Evolutionary conservation across 53 echinoderm and acorn worm genomes (phyloP), one percentile per base, ranked within the genome.

Genomic region (Echinarachnius parma): DNA sequence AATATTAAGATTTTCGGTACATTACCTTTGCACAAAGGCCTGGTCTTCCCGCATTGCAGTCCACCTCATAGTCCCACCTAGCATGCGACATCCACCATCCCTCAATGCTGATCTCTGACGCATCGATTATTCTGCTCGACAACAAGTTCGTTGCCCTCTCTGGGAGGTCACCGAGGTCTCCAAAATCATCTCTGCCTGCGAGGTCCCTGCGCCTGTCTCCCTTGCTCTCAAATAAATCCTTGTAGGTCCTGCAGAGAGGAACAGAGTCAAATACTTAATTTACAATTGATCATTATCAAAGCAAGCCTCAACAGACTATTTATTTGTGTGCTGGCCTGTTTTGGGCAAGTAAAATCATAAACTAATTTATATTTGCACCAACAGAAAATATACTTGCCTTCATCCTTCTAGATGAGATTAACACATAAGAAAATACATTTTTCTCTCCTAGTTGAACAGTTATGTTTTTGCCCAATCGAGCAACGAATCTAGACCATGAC

Each of bases 81-180:
- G 83, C 93, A 53, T 93, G 86, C 1, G 93, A 86, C 89, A 93
- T 89, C 93, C 93, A 93, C 93, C 93, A 93, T 4, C 93, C 93
- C 4, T 46, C 50, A 0, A 93, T 72, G 44, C 74, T 72, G 20
- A 72, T 56, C 44, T 72, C 74, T 11, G 74, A 72, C 3, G 57
- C 34, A 14, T 72, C 74, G 4, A 72, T 72, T 25, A 72, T 56
- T 4, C 74, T 55, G 28, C 57, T 72, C 13, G 74, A 72, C 21
- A 72, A 24, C 39, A 72, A 35, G 31, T 72, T 72, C 18, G 14
- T 56, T 72, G 74, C 24, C 26, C 35, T 56, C 21, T 49, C 53
- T 29, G 25, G 42, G 27, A 72, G 57, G 35, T 56, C 74, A 13
- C 57, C 74, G 8, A 72, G 42, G 28, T 72, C 56, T 10, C 74